These are phyloP conservation scores for Exaiptasia diaphana DNA, from an alignment of 64 coral and sea anemone species.

Conservation along the genomic window DNA sequence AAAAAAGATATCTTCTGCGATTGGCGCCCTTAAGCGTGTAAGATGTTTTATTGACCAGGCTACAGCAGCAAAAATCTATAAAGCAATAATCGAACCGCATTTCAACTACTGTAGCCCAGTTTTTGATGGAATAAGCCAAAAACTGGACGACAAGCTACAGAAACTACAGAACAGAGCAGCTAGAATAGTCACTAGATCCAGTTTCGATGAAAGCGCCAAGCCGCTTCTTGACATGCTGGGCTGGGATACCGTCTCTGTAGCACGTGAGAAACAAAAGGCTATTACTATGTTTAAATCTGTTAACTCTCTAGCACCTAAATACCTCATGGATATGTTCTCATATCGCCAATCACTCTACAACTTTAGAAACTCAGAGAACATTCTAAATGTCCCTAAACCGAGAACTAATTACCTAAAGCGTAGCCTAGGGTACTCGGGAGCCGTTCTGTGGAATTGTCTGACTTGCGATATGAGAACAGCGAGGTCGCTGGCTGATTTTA, in stretches of 20 bases:
- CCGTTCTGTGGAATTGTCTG: constrained; percentile 5
- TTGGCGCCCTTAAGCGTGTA: constrained; percentile 3
- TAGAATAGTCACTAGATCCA: constrained; percentile 25
- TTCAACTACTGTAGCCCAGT: constrained; percentile 46
- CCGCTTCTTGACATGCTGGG: constrained; percentile 10
- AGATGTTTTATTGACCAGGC: not conserved
- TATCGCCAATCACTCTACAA: not conserved
- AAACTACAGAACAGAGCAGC: constrained; percentile 31
- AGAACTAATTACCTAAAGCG: constrained; percentile 23
- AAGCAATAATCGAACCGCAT: constrained; percentile 29
- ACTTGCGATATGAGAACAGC: not conserved
- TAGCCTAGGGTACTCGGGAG: not conserved
- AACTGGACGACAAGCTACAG: constrained; percentile 14
- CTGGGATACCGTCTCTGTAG: constrained; percentile 2
- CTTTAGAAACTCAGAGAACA: constrained; percentile 11
- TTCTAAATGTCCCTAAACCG: constrained; percentile 30
- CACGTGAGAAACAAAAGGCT: constrained; percentile 28
- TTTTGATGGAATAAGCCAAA: not conserved
- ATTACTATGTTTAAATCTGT: constrained; percentile 44
- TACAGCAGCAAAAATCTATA: constrained; percentile 49
- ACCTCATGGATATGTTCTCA: constrained; percentile 10
- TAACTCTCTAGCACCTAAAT: not conserved
- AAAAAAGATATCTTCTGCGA: constrained; percentile 27
- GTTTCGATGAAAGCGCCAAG: not conserved
- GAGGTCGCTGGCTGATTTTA: not conserved